phyloP scores from a whole-genome alignment of 2,113 vertebrate species.

The Saiga tatarica region DNA sequence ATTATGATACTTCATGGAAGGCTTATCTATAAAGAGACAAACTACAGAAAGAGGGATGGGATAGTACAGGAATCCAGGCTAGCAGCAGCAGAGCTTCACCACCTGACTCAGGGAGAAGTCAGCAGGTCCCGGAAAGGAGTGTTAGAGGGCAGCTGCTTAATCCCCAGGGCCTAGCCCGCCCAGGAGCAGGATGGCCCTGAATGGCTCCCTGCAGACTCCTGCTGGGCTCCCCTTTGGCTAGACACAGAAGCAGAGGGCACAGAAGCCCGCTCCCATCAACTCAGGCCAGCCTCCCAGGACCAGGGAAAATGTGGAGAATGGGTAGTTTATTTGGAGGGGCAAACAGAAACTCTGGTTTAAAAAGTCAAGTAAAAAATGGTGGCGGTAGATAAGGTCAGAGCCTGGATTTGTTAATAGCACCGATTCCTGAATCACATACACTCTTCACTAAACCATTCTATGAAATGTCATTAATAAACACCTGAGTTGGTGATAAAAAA shows the following conservation, averaged over 20 bases:
- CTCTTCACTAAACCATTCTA: background rate
- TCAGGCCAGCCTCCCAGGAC: background rate
- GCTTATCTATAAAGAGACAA: background rate
- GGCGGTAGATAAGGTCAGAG: background rate
- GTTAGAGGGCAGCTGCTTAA: background rate
- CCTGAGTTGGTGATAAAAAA: background rate
- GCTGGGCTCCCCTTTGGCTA: background rate
- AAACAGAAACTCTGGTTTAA: background rate
- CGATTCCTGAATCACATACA: background rate
- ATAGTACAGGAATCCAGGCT: background rate
- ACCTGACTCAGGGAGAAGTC: background rate
- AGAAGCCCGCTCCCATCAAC: background rate
- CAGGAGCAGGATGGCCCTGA: background rate
- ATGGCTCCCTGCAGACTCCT: background rate
- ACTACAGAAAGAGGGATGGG: background rate
- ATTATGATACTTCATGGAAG: background rate
- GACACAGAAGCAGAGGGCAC: background rate
- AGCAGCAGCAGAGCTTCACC: background rate
- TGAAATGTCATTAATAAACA: background rate
- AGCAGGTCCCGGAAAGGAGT: background rate
- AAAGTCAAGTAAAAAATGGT: background rate
- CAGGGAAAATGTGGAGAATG: background rate
- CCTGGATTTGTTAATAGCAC: background rate
- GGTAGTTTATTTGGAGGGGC: background rate
- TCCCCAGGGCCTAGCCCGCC: background rate